These are phyloP conservation scores for Leptoclinus maculatus DNA, from an alignment of 2,797 vertebrate genomes.

Conservation along the genomic window DNA sequence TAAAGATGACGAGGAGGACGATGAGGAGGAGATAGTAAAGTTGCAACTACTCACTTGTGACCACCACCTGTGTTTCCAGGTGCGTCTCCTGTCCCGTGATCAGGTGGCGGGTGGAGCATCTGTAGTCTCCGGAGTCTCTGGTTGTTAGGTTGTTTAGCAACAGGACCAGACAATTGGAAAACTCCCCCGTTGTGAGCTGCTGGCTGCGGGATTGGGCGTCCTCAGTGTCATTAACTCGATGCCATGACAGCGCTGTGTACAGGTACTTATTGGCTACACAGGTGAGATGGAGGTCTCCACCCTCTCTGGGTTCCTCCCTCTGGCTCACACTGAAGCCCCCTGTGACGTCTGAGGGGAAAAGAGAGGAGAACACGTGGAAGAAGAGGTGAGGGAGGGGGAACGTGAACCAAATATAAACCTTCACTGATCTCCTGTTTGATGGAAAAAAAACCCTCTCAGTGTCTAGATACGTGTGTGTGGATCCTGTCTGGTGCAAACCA, in stretches of 20 bases:
- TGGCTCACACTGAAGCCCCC: slow-evolving; percentile 88
- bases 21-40: neutral
- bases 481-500: slow-evolving; percentile 51
- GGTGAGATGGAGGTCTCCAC: slow-evolving; percentile 89
- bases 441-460: slow-evolving; percentile 42
- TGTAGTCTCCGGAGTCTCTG: slow-evolving; percentile 89
- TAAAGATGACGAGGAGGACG: neutral
- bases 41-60: slow-evolving; percentile 88
- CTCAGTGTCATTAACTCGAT: slow-evolving; percentile 71
- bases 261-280: slow-evolving; percentile 93
- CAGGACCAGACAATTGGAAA: slow-evolving; percentile 86
- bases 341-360: slow-evolving; percentile 85
- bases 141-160: slow-evolving; percentile 88
- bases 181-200: slow-evolving; percentile 78
- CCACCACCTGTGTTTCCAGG: slow-evolving; percentile 88
- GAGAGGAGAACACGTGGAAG: neutral
- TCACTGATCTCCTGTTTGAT: slow-evolving; percentile 22
- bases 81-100: slow-evolving; percentile 87
- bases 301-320: slow-evolving; percentile 89
- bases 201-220: slow-evolving; percentile 23
- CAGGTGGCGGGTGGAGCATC: slow-evolving; percentile 88
- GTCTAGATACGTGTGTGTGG: slow-evolving; percentile 17
- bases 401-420: slow-evolving; percentile 11
- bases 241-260: slow-evolving; percentile 90
- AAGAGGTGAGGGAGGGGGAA: slow-evolving; percentile 4